Conservation (phyloP, 2,113 vertebrate species). For the Callipepla squamata region DNA sequence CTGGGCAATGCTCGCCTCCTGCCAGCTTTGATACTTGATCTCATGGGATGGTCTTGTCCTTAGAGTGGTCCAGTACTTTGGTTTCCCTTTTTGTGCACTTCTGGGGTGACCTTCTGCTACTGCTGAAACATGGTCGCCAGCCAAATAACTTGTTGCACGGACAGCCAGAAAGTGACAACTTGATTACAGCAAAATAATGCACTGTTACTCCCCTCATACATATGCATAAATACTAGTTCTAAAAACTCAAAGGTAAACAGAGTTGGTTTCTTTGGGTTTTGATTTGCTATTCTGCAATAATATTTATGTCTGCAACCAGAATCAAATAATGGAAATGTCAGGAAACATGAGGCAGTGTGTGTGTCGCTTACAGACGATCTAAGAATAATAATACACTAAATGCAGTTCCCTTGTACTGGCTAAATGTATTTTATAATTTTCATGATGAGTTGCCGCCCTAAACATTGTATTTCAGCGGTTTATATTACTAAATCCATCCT, state of each 20-base stretch:
- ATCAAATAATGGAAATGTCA: conserved; percentile 61
- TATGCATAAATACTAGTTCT: not conserved
- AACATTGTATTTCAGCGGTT: conserved; percentile 48
- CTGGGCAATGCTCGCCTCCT: not conserved
- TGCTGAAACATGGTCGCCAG: not conserved
- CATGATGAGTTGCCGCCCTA: conserved; percentile 59
- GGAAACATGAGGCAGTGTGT: conserved; percentile 17
- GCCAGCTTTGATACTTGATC: not conserved
- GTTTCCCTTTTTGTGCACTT: not conserved
- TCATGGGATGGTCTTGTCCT: not conserved
- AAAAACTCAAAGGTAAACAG: conserved; percentile 1
- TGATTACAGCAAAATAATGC: not conserved
- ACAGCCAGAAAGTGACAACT: not conserved
- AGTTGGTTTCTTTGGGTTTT: not conserved
- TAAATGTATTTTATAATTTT: conserved; percentile 69
- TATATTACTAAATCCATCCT: conserved; percentile 19
- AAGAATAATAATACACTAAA: conserved; percentile 58
- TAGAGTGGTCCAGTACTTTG: not conserved
- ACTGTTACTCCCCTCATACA: not conserved
- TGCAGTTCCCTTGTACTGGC: conserved; percentile 22
- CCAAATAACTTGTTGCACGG: not conserved
- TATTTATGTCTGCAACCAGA: conserved; percentile 38
- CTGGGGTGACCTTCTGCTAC: not conserved
- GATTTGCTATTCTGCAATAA: conserved; percentile 32
- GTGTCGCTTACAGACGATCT: conserved; percentile 36